A percentile compares a stretch with the other conserved stretches of the same genome.
Evolutionary conservation across 2,888 invertebrate species (phyloP).

Genomic region (Pristionchus arcanus): DNA sequence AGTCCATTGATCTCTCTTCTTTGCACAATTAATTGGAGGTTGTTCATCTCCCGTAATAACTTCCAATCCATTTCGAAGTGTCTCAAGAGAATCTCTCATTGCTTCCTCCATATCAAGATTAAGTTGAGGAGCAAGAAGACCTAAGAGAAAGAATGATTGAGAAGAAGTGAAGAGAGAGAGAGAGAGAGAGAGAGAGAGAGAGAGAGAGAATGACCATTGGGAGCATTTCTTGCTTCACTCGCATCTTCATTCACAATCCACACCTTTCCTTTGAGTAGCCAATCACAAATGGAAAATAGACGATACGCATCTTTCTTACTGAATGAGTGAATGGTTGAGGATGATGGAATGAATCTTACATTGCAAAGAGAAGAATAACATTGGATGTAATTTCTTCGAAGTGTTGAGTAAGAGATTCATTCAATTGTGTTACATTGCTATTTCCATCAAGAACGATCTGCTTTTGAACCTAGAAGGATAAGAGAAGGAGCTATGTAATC

Average conservation of each 20-base stretch:
- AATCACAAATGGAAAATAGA: constrained; percentile 65
- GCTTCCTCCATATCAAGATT: constrained; percentile 35
- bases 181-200: background rate
- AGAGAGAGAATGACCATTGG: constrained; percentile 60
- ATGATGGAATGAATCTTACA: constrained; percentile 56
- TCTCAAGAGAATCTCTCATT: constrained; percentile 27
- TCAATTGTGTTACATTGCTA: constrained; percentile 58
- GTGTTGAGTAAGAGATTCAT: constrained; percentile 62
- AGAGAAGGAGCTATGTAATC: background rate
- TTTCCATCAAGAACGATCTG: constrained; percentile 69
- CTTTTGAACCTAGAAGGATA: constrained; percentile 69
- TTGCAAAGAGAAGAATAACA: constrained; percentile 74
- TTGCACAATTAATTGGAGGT: constrained; percentile 34
- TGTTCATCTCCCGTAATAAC: constrained; percentile 33
- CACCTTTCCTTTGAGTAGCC: constrained; percentile 67
- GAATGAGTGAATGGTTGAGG: constrained; percentile 13
- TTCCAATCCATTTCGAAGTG: constrained; percentile 35
- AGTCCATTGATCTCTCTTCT: constrained; percentile 60
- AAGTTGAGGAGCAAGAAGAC: constrained; percentile 41
- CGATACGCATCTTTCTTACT: constrained; percentile 68
- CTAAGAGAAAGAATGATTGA: background rate
- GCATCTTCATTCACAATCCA: constrained; percentile 77
- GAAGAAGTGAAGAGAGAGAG: background rate
- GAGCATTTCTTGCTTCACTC: constrained; percentile 70
- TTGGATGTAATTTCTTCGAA: constrained; percentile 77